Conservation (phyloP, 2,888 invertebrate genomes). For the Lepidochitona cinerea region DNA sequence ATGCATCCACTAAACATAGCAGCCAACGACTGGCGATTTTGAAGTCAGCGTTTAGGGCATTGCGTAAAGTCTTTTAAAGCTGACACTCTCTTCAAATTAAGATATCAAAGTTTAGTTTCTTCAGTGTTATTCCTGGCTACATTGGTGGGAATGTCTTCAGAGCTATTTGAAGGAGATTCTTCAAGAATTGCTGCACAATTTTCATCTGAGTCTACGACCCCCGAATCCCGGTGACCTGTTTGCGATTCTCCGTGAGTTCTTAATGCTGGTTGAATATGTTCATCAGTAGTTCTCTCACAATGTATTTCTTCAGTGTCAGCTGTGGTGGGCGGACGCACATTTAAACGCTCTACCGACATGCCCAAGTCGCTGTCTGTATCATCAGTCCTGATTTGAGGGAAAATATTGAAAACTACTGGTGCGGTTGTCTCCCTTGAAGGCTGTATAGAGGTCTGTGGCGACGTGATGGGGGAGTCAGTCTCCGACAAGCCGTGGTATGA, state of each 20-base stretch:
- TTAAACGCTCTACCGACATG: slow-evolving; percentile 10
- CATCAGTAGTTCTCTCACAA: too few species aligned
- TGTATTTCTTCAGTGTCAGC: too few species aligned
- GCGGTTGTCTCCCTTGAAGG: slow-evolving; percentile 29
- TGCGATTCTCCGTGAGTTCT: not conserved
- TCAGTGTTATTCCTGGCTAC: too few species aligned
- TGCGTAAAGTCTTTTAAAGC: too few species aligned
- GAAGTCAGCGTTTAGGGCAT: too few species aligned
- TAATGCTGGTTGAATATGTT: not conserved
- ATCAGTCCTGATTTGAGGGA: slow-evolving; percentile 27
- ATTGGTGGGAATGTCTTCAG: too few species aligned
- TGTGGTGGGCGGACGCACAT: slow-evolving; percentile 5
- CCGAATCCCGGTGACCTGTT: slow-evolving; percentile 12
- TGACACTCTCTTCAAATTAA: too few species aligned
- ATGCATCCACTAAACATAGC: too few species aligned
- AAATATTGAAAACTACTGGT: slow-evolving; percentile 50
- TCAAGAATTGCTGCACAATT: slow-evolving; percentile 1
- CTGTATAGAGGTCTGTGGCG: slow-evolving; percentile 48
- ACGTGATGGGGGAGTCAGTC: slow-evolving; percentile 56
- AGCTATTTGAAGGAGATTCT: too few species aligned
- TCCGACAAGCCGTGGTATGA: slow-evolving; percentile 79
- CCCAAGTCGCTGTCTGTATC: slow-evolving; percentile 13
- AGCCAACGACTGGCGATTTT: too few species aligned
- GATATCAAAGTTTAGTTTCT: too few species aligned
- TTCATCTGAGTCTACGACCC: slow-evolving; percentile 22